A percentile compares a stretch with the other conserved stretches of the same genome.
phyloP scores from a whole-genome alignment of 2,113 vertebrate genomes.

The Atlantisia rogersi region DNA sequence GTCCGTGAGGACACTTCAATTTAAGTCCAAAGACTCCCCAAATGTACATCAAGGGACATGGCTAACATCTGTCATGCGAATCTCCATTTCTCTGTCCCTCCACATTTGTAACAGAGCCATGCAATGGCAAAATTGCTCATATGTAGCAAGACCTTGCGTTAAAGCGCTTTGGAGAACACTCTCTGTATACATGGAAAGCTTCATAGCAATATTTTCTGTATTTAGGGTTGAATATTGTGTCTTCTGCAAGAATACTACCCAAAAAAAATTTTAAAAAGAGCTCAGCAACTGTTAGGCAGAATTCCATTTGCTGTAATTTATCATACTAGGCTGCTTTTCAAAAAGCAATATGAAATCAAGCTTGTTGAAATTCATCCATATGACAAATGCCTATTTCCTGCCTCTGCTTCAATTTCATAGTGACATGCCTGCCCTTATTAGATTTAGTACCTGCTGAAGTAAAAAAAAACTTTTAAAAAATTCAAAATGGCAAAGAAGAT shows the following conservation, averaged over 20 bases:
- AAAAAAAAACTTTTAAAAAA: slow-evolving; percentile 11
- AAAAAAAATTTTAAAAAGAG: neutral
- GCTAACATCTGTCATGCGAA: neutral
- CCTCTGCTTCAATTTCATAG: slow-evolving; percentile 6
- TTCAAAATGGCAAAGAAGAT: neutral
- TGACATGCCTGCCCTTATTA: neutral
- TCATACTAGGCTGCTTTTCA: neutral
- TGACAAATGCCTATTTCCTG: slow-evolving; percentile 30
- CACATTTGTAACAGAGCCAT: neutral
- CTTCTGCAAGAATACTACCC: neutral
- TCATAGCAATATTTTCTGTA: neutral
- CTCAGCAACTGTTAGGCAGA: slow-evolving; percentile 1
- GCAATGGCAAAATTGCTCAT: rapidly evolving
- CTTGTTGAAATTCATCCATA: slow-evolving; percentile 8
- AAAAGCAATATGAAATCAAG: slow-evolving; percentile 19
- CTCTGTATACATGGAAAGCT: neutral
- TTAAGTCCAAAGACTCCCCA: neutral
- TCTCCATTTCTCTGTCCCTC: neutral
- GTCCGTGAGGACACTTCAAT: neutral
- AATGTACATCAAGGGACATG: neutral
- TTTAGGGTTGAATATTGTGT: neutral
- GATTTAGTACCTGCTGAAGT: slow-evolving; percentile 12
- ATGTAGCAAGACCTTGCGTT: neutral
- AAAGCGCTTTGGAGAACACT: neutral
- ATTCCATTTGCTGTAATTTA: slow-evolving; percentile 37